Base-by-base conservation (phyloP, 1,140 invertebrate species). In the Anastrepha ludens region DNA sequence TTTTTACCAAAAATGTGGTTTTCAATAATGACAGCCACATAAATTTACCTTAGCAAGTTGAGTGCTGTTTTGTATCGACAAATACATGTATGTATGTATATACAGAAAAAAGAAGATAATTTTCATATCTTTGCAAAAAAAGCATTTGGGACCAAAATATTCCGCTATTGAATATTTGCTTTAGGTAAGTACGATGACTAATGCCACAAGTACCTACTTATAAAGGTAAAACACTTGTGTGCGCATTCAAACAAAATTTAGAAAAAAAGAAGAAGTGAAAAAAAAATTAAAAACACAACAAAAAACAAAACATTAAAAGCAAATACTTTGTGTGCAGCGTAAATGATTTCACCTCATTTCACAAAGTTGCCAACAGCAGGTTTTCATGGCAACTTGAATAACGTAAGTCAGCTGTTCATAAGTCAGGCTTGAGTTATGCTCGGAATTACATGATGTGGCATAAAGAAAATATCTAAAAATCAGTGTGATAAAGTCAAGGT, bases 171-270 rank as follows among this genome's bases (percentile, higher is more conserved):
- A 11, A 6, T 6, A 55, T 55, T 6, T 55, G 50, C 50, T 55
- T 55, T 55, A 11, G 41, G 9, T 74, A n/a, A 17, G 41, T 15
- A 74, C 44, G 67, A 74, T 47, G 39, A 74, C 67, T 29, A 74
- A 74, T 15, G 7, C 1, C 1, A 13, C 13, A 13, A 0, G 39
- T 74, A 44, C 6, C 3, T 11, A 74, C 67, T 74, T 74, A 44
- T 11, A 44, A 47, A 74, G 2, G 15, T 44, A 74, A 74, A 74
- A 74, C 67, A 74, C 67, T 74, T 74, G 67, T 44, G 67, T 47
- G 15, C 44, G 67, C 65, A 29, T 74, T 62, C 17, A 62, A 62
- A 62, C 60, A 58, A 58, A 58, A 8, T 58, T 67, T 29, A 67
- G 39, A 11, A 67, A 67, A 20, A 67, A 29, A 41, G 39, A 67